Base-by-base conservation (phyloP, 2,113 vertebrate genomes). In the Panurus biarmicus region DNA sequence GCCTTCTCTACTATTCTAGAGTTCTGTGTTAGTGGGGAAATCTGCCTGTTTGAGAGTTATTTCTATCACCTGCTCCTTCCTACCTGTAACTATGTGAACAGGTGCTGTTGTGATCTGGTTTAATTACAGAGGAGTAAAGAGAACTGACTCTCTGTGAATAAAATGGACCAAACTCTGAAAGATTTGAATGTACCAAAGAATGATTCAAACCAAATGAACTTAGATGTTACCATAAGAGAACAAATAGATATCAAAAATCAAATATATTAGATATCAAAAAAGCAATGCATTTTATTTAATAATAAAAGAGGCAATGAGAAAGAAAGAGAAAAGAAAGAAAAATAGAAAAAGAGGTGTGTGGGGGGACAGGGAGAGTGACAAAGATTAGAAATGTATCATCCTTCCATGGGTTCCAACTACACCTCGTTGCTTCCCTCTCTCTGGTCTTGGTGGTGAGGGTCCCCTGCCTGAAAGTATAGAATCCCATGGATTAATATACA, bases 31-130 rank as follows among this genome's bases (percentile, higher is more conserved):
- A 44, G 9, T 61, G 42, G 25, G 26, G 21, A 61, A 80, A 85
- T 10, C 12, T 56, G 28, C 8, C 78, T 65, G 12, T 70, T 64
- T 87, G 54, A 50, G 58, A 75, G 16, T n/a, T 65, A 22, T n/a
- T 82, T 82, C 61, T 69, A 4, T 73, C 28, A 61, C 28, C 31
- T 81, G 17, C 22, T 85, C 33, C 45, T 66, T 65, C 33, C 19
- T 38, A 13, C 0, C 0, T 36, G 21, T n/a, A 71, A 36, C 22
- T 64, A 11, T 0, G 0, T 2, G 2, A 77, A 72, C 35, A 66
- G 25, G 31, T 16, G 21, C 25, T 50, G 35, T 7, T 50, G 61
- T 9, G 16, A 35, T 50, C 35, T 4, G 5, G 21, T 58, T 57
- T 36, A 44, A 67, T 44, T 44, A 50, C 17, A 67, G 44, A 66